A percentile compares a stretch with the other conserved stretches of the same genome.
phyloP scores from a whole-genome alignment of 2,888 invertebrate species.

The Leptogaster cylindrica region DNA sequence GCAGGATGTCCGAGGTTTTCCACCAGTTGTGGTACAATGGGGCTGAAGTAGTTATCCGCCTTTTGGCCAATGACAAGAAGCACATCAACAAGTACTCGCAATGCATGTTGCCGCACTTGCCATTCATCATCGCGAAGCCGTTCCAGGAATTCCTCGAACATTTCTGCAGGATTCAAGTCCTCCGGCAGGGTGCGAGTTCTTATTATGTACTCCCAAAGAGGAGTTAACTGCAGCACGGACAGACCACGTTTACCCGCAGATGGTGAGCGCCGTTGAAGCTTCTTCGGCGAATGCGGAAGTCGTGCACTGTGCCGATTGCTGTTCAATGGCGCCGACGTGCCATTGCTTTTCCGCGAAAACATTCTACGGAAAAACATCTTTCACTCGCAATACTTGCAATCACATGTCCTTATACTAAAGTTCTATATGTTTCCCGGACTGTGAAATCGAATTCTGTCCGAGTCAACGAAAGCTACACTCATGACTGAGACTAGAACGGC shows the following conservation, averaged over 20 bases:
- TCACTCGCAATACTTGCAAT: background rate
- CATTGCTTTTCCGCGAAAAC: conserved; percentile 54
- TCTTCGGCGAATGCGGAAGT: conserved; percentile 32
- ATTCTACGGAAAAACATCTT: conserved; percentile 58
- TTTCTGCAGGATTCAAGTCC: conserved; percentile 69
- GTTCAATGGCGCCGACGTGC: conserved; percentile 33
- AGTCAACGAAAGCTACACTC: conserved; percentile 47
- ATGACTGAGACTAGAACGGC: conserved; percentile 46
- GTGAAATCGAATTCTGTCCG: conserved; percentile 24
- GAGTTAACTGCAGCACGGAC: conserved; percentile 67
- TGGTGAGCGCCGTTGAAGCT: conserved; percentile 17
- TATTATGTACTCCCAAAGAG: conserved; percentile 81
- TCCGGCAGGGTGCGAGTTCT: conserved; percentile 76
- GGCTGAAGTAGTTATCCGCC: conserved; percentile 72
- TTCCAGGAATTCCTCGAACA: conserved; percentile 75
- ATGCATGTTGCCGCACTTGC: conserved; percentile 83
- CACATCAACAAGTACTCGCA: conserved; percentile 79
- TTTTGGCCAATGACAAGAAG: conserved; percentile 74
- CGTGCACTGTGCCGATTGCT: conserved; percentile 28
- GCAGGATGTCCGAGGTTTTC: conserved; percentile 81
- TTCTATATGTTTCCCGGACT: background rate
- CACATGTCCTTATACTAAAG: conserved; percentile 2
- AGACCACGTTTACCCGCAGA: conserved; percentile 41
- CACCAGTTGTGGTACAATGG: conserved; percentile 72
- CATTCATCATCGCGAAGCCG: conserved; percentile 80